Evolutionary conservation across 1,140 invertebrate genomes (phyloP), one percentile per base, ranked within the genome.

Genomic region (Orchesella cincta): DNA sequence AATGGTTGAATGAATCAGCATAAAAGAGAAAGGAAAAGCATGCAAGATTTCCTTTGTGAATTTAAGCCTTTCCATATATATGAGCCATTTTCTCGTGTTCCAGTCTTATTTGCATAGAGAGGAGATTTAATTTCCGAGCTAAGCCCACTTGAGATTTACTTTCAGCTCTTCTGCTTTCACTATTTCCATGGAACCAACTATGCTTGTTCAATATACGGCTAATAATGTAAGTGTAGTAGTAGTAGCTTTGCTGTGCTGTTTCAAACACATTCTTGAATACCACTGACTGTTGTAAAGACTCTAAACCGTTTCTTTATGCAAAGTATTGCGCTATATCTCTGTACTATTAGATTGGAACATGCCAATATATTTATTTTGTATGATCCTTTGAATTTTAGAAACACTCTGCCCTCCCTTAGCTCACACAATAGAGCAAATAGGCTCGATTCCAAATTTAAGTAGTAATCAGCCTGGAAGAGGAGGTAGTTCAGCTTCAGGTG

Each of bases 341-440:
- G n/a, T n/a, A n/a, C n/a, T 16, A 12, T 67, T 33, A 29, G 33
- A 67, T 67, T 67, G 62, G 26, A 67, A 33, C 62, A 67, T 31
- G 62, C 62, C 62, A 31, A 67, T 67, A 67, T 33, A 29, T 33
- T 31, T 67, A 73, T 51, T 39, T 36, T 23, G n/a, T 64, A 28
- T 77, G n/a, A n/a, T 23, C 35, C 35, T 72, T 77, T 71, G 46
- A 73, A 74, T 80, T 76, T 28, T 76, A 80, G 79, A 80, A 36
- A 52, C 79, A 3, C 26, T 80, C 35, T 78, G 76, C 39, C 81
- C 81, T 57, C 76, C 81, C 1, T 62, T 82, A 62, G 76, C 80
- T 29, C 80, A 81, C 51, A 81, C 78, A 1, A 82, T 82, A 46
- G 81, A 82, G 70, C 79, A 82, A 79, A 82, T 82, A 26, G 81